These are phyloP conservation scores for roundworm (Caenorhabditis elegans) DNA, from an alignment of 1,140 invertebrate species.

Conservation along the genomic window DNA sequence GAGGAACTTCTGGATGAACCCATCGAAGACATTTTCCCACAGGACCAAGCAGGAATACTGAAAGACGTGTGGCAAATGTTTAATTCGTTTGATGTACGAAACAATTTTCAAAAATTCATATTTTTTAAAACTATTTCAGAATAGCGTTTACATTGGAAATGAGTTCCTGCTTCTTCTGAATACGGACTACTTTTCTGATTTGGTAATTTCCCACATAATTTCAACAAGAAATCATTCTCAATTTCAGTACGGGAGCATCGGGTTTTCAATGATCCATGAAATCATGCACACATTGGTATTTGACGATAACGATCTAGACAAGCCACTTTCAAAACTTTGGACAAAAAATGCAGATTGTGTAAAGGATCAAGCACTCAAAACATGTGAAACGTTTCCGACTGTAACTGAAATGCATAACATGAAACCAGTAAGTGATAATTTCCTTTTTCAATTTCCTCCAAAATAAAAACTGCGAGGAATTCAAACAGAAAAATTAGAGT, in stretches of 20 bases:
- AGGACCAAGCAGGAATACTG: not conserved
- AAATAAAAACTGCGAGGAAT: too few relatives aligned
- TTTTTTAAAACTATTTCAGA: not conserved
- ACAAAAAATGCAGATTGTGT: not conserved
- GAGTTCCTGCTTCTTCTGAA: not conserved
- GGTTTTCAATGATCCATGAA: not conserved
- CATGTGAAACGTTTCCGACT: not conserved
- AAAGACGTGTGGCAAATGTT: not conserved
- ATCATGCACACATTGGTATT: not conserved
- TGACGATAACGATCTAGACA: not conserved
- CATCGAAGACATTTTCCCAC: too few relatives aligned
- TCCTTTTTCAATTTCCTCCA: too few relatives aligned
- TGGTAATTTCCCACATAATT: not conserved
- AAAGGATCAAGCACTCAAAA: not conserved
- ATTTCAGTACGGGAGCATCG: slow-evolving; percentile 5
- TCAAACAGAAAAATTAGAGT: too few relatives aligned
- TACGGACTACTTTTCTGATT: not conserved
- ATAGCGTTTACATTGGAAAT: not conserved
- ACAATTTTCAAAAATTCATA: too few relatives aligned
- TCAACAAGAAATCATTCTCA: not conserved
- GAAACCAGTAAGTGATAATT: too few relatives aligned
- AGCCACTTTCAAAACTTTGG: not conserved
- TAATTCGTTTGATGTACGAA: not conserved
- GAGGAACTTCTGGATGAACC: too few relatives aligned
- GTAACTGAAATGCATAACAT: too few relatives aligned